Base-by-base conservation (phyloP, 2,797 vertebrate species). In the Apogon talboti region DNA sequence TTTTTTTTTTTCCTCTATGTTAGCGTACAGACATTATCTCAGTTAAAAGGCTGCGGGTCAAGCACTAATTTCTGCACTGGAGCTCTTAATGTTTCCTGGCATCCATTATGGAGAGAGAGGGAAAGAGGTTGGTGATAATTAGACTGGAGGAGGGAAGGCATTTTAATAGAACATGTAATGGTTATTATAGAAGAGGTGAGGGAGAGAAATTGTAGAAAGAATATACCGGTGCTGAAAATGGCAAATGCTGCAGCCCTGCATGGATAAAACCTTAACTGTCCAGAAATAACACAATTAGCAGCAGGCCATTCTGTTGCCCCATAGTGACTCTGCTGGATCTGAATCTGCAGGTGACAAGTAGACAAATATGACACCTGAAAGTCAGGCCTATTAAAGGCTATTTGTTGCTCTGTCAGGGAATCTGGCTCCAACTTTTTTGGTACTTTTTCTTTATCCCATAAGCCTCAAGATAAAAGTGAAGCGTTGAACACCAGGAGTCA, bases 31-130 rank as follows among this genome's bases (percentile, higher is more conserved):
- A 88, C 88, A 87, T 91, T 82, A 91, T 89, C 82, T 85, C 66
- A 70, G 63, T 75, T 66, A 41, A 52, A 65, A 74, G 82, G 70
- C 74, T 78, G 74, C 49, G 76, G 89, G 88, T 92, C 90, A 91
- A 87, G 76, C 33, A 45, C 60, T 91, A 83, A 92, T 91, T 91
- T 68, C 76, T 84, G 65, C 75, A 71, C 71, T 37, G 76, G 71
- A 86, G 89, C 83, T 84, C 85, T 89, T 90, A 85, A 90, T 89
- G 85, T 90, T 88, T 87, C 76, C 76, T 86, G 71, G 83, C 69
- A 85, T 89, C 85, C 76, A 89, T 92, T 90, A 91, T 86, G 81
- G 73, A 86, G 79, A 51, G 71, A 74, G 47, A 72, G 13, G 44
- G 73, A 81, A 50, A 63, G 68, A 58, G 66, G 77, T 72, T 80